Evolutionary conservation across 2,888 invertebrate genomes (phyloP).

Genomic region (Notodonta ziczac): DNA sequence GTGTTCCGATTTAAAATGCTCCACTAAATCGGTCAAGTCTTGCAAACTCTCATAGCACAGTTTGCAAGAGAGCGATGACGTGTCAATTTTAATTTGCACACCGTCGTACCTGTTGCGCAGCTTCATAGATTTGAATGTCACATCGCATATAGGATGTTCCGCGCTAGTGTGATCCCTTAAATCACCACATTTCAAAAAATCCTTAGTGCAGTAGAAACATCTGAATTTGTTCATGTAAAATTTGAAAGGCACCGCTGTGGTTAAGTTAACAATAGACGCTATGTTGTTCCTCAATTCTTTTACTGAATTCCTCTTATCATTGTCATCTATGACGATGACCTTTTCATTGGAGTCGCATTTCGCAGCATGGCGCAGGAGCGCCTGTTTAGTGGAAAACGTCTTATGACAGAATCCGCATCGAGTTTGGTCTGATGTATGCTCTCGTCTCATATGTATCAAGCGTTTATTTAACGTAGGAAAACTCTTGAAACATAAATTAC

Average conservation of each 20-base stretch:
- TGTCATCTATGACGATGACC: slow-evolving; percentile 35
- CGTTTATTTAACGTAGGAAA: slow-evolving; percentile 58
- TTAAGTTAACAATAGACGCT: slow-evolving; percentile 66
- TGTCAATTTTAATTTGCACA: slow-evolving; percentile 66
- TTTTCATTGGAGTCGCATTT: slow-evolving; percentile 48
- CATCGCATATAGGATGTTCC: slow-evolving; percentile 67
- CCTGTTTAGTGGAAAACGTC: slow-evolving; percentile 57
- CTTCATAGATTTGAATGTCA: slow-evolving; percentile 59
- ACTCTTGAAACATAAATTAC: slow-evolving; percentile 64
- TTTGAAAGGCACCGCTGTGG: slow-evolving; percentile 71
- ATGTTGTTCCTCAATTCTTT: slow-evolving; percentile 60
- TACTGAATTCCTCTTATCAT: slow-evolving; percentile 47
- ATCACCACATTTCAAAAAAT: slow-evolving; percentile 60
- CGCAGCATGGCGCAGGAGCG: slow-evolving; percentile 60
- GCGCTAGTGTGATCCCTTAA: slow-evolving; percentile 61
- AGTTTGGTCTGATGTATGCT: slow-evolving; percentile 49
- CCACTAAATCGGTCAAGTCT: slow-evolving; percentile 50
- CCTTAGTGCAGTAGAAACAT: slow-evolving; percentile 72
- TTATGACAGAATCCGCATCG: slow-evolving; percentile 65
- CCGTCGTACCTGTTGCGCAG: slow-evolving; percentile 62
- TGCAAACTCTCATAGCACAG: slow-evolving; percentile 51
- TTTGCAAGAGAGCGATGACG: slow-evolving; percentile 58
- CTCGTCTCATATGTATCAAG: slow-evolving; percentile 62
- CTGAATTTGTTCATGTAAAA: slow-evolving; percentile 65
- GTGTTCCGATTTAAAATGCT: slow-evolving; percentile 58